phyloP scores from a whole-genome alignment of 2,113 vertebrate species.

The Cheilinus undulatus region DNA sequence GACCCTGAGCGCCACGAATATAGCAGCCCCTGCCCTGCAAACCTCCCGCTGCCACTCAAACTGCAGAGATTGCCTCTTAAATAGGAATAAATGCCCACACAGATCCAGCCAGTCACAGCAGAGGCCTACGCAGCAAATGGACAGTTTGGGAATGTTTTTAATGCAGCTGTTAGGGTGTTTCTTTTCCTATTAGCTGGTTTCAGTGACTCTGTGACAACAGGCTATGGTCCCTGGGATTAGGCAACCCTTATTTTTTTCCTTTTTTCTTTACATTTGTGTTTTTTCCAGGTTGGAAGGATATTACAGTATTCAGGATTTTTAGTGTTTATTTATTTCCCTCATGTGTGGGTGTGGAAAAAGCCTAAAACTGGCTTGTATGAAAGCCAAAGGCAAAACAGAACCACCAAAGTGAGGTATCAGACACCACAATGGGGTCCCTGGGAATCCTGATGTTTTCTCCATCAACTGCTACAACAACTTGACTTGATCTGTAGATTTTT shows the following conservation, averaged over 20 bases:
- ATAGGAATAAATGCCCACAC: conserved; percentile 92
- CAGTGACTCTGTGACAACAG: background rate
- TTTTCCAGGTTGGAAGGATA: too few relatives aligned
- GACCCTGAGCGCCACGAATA: conserved; percentile 85
- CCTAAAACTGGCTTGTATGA: too few relatives aligned
- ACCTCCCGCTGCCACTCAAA: conserved; percentile 96
- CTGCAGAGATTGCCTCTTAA: conserved; percentile 94
- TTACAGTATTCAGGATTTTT: too few relatives aligned
- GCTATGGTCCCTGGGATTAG: background rate
- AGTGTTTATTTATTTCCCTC: too few relatives aligned
- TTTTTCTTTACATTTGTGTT: too few relatives aligned
- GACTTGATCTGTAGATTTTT: too few relatives aligned
- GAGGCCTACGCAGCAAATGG: background rate
- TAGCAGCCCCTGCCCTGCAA: conserved; percentile 91
- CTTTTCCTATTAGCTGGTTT: background rate
- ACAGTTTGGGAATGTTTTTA: conserved; percentile 34
- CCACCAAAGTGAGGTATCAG: too few relatives aligned
- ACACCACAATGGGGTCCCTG: too few relatives aligned
- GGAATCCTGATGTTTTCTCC: too few relatives aligned
- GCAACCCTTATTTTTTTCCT: background rate
- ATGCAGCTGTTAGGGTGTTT: conserved; percentile 16
- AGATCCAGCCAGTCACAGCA: conserved; percentile 75
- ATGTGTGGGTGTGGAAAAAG: too few relatives aligned
- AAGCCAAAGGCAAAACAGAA: too few relatives aligned
- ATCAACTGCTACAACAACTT: too few relatives aligned